phyloP scores from a whole-genome alignment of 2,888 invertebrate genomes.

The Teleiodes luculella region DNA sequence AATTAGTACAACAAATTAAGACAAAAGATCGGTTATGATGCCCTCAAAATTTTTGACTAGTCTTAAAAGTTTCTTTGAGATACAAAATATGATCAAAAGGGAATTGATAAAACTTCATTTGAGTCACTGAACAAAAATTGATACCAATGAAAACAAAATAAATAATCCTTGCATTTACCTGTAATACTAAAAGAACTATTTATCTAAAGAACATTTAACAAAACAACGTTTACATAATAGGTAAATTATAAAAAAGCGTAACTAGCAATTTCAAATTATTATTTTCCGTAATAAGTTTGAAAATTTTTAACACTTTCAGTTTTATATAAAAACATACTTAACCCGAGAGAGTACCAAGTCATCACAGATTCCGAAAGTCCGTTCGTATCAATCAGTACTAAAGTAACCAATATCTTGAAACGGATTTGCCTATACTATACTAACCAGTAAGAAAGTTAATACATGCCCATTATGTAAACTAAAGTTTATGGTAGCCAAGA shows the following conservation, averaged over 20 bases:
- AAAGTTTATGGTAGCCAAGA: not conserved
- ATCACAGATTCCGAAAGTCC: slow-evolving; percentile 76
- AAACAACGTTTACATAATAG: slow-evolving; percentile 37
- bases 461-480: slow-evolving; percentile 62
- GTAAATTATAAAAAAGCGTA: slow-evolving; percentile 45
- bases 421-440: slow-evolving; percentile 61
- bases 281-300: slow-evolving; percentile 39
- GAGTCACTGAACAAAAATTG: slow-evolving; percentile 33
- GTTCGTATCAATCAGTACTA: slow-evolving; percentile 67
- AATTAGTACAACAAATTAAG: too few species aligned
- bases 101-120: not conserved
- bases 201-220: slow-evolving; percentile 32
- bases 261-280: slow-evolving; percentile 48
- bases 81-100: not conserved
- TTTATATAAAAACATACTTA: slow-evolving; percentile 63
- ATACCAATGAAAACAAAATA: slow-evolving; percentile 31
- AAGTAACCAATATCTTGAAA: slow-evolving; percentile 62
- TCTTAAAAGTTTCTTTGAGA: slow-evolving; percentile 25
- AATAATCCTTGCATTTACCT: slow-evolving; percentile 35
- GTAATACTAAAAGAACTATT: slow-evolving; percentile 36
- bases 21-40: too few species aligned
- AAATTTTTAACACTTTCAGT: slow-evolving; percentile 50
- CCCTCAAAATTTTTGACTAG: too few species aligned
- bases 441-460: slow-evolving; percentile 56
- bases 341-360: slow-evolving; percentile 76